Percentiles rank a stretch among this genome's conserved stretches.
Evolutionary conservation across 2,113 vertebrate species (phyloP).

Genomic region (Pogona vitticeps): DNA sequence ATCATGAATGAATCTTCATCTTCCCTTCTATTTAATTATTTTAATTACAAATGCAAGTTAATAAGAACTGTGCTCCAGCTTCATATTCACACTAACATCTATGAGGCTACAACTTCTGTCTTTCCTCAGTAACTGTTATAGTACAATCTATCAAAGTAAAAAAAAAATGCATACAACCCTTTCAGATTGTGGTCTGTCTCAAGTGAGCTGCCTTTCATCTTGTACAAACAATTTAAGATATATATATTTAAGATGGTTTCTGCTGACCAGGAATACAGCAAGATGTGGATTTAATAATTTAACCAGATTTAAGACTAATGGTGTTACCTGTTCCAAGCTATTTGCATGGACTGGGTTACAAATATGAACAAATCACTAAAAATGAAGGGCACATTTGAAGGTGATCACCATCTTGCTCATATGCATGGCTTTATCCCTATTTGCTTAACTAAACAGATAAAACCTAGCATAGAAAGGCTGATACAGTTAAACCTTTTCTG

Average conservation of each 20-base stretch:
- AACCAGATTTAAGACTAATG: not conserved
- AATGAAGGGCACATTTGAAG: not conserved
- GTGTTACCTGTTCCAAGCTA: not conserved
- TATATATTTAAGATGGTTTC: not conserved
- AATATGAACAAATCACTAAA: not conserved
- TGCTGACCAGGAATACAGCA: not conserved
- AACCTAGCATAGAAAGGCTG: not conserved
- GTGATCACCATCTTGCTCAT: not conserved
- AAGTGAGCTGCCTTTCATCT: not conserved
- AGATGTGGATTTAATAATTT: not conserved
- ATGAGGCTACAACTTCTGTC: no score
- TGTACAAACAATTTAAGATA: not conserved
- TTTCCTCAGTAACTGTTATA: not conserved
- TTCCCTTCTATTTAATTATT: not conserved
- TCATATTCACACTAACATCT: no score
- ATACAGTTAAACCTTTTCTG: not conserved
- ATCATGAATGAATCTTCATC: not conserved
- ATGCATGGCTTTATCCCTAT: not conserved
- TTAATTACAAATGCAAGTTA: not conserved
- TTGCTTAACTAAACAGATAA: not conserved
- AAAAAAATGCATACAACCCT: not conserved
- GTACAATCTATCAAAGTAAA: no score
- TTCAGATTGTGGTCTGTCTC: not conserved
- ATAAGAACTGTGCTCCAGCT: not conserved
- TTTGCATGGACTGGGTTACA: not conserved